Evolutionary conservation across 2,797 vertebrate species (phyloP).

Genomic region (Lophotriccus pileatus): DNA sequence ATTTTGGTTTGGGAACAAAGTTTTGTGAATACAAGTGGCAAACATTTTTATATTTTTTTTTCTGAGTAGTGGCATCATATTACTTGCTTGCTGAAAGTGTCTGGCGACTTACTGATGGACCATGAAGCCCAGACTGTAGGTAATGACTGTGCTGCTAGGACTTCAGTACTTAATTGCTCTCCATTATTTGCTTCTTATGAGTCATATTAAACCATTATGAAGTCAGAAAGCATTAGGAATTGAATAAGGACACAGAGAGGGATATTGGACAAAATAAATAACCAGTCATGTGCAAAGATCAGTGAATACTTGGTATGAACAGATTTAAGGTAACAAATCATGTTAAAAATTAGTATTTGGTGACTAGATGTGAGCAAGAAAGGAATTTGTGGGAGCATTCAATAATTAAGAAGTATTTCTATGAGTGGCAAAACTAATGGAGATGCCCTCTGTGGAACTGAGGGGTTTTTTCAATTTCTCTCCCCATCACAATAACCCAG

Average conservation of each 20-base stretch:
- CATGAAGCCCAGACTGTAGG: not conserved
- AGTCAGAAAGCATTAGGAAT: conserved; percentile 1
- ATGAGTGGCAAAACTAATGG: not conserved
- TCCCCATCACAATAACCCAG: not conserved
- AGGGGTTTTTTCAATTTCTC: not conserved
- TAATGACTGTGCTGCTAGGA: not conserved
- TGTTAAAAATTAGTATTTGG: not conserved
- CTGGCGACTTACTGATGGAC: not conserved
- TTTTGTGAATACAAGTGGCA: not conserved
- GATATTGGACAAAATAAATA: not conserved
- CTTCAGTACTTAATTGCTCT: not conserved
- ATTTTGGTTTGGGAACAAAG: not conserved
- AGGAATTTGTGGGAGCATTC: not conserved
- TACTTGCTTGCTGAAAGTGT: not conserved
- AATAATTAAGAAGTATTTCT: not conserved
- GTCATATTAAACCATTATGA: not conserved
- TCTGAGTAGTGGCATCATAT: not conserved
- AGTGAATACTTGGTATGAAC: not conserved
- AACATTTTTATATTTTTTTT: not conserved
- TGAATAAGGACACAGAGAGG: not conserved
- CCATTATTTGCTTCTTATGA: conserved; percentile 24
- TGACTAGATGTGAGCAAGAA: not conserved
- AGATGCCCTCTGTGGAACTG: not conserved
- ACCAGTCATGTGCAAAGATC: not conserved
- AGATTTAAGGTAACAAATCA: not conserved